Percentiles rank a stretch among this genome's conserved stretches.
Conservation (phyloP, 2,113 vertebrate genomes). For the Melozone crissalis region DNA sequence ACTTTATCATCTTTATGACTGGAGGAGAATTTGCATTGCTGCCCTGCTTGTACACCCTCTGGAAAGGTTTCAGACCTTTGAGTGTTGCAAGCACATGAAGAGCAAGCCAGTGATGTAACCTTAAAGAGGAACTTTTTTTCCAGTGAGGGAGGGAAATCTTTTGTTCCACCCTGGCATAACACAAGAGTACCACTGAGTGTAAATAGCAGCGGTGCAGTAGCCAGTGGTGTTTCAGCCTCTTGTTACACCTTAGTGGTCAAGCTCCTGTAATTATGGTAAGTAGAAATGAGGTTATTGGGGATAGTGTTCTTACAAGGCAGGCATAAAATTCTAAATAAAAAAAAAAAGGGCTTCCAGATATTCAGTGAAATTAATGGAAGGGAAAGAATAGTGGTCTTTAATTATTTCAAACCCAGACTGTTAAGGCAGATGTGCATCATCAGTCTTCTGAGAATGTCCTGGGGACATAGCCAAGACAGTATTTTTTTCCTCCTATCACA, state of each 20-base stretch:
- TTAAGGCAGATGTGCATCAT: constrained; percentile 35
- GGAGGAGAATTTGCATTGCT: neutral
- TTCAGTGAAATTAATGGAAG: constrained; percentile 11
- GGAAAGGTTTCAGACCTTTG: neutral
- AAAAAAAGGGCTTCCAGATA: neutral
- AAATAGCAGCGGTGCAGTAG: neutral
- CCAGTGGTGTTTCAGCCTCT: neutral
- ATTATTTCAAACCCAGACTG: constrained; percentile 25
- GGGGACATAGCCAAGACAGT: constrained; percentile 21
- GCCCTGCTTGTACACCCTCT: neutral
- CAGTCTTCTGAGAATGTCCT: constrained; percentile 49
- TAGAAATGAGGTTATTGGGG: neutral
- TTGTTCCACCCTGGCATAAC: rapidly evolving
- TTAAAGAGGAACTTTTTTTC: neutral
- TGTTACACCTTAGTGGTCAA: neutral
- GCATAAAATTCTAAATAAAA: neutral
- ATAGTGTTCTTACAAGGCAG: neutral
- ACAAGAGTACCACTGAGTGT: rapidly evolving
- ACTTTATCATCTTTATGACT: neutral
- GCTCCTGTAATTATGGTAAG: neutral
- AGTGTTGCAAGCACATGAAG: neutral
- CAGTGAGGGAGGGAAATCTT: neutral
- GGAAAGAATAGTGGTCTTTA: constrained; percentile 1
- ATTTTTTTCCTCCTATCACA: neutral
- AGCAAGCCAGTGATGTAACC: neutral